Conservation (phyloP, 2,113 vertebrate genomes). For the Gymnarchus niloticus region DNA sequence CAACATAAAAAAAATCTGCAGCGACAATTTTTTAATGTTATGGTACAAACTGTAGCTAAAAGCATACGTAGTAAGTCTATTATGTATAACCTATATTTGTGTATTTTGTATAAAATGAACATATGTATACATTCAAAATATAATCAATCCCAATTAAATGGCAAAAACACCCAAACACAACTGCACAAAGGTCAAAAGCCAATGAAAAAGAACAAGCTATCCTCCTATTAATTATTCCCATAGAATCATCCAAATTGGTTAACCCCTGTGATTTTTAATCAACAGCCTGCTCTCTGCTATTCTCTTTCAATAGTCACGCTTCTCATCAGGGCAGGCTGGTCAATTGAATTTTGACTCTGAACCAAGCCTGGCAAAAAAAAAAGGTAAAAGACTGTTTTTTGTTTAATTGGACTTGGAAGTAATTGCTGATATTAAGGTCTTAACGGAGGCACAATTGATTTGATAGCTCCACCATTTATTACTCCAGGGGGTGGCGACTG, state of each 20-base stretch:
- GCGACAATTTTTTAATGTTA: no score
- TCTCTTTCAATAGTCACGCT: constrained; percentile 20
- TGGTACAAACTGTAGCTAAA: background rate
- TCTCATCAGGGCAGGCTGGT: constrained; percentile 41
- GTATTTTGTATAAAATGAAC: background rate
- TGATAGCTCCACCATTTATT: constrained; percentile 41
- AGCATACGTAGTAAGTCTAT: background rate
- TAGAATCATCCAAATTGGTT: constrained; percentile 29
- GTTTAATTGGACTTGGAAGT: constrained; percentile 48
- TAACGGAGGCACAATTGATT: constrained; percentile 49
- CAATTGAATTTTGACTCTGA: constrained; percentile 33
- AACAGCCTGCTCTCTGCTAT: constrained; percentile 18
- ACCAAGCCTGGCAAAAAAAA: constrained; percentile 33
- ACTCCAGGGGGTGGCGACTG: constrained; percentile 23
- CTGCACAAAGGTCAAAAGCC: constrained; percentile 15
- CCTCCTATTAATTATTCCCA: constrained; percentile 28
- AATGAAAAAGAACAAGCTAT: constrained; percentile 18
- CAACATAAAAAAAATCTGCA: background rate
- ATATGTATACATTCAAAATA: background rate
- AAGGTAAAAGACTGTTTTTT: constrained; percentile 41
- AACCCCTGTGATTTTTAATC: constrained; percentile 35
- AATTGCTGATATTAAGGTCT: constrained; percentile 48
- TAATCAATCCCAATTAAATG: constrained; percentile 18
- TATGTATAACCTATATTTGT: background rate
- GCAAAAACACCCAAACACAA: background rate